Base-by-base conservation (phyloP, 2,797 vertebrate genomes). In the Dromococcyx pavoninus region DNA sequence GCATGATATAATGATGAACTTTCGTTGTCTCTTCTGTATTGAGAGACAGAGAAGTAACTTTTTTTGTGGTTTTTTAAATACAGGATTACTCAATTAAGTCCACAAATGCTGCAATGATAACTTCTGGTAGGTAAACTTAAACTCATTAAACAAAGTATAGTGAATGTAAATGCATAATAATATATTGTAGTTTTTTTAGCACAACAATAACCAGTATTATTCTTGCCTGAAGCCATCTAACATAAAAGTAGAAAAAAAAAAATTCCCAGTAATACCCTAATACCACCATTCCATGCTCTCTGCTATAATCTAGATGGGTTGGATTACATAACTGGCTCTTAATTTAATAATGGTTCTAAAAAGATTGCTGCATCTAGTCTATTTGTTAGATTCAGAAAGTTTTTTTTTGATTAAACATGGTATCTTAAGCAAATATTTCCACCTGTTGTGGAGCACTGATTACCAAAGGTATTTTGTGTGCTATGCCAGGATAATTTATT, bases 61-160 rank as follows among this genome's bases (percentile, higher is more conserved):
- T 62, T 88, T n/a, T 78, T 13, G 32, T 75, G 41, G 56, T 87
- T 93, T 91, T 69, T 67, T 83, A 91, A 78, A 96, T 96, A 89
- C 93, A 98, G 98, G 72, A 33, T 18, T 81, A 14, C 93, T 94
- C 96, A 88, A 4, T 64, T 84, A 95, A 96, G 95, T 94, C 92
- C 43, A 71, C 50, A 65, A 51, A 81, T 70, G 37, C 58, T 73
- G 58, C 95, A 72, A 61, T 62, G n/a, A 53, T 87, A 94, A 30
- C 33, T 93, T 79, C 82, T 77, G 97, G 98, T 98, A 91, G 61
- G 97, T 97, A 78, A 92, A 83, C 41, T 88, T 95, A 53, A 80
- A 69, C 24, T 81, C 2, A 0, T 56, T 65, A 77, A 69, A 9
- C 3, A 9, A 81, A 84, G 13, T 54, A 28, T 54, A 75, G 58